phyloP scores from a whole-genome alignment of 2,797 vertebrate genomes.

The Lerista edwardsae region DNA sequence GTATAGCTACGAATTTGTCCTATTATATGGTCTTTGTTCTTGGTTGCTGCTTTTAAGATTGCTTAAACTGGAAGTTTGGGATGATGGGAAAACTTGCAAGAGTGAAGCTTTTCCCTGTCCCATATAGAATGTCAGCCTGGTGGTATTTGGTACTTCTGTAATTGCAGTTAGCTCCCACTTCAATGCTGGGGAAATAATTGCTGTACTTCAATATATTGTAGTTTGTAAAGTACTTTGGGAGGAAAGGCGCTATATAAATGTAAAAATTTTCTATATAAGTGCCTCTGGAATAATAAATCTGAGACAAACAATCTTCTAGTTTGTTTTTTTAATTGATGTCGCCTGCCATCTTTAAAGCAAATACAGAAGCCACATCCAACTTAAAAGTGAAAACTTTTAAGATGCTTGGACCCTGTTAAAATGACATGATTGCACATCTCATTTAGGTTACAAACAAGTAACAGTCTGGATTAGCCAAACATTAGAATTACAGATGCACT shows the following conservation, averaged over 20 bases:
- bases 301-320: conserved; percentile 39
- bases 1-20: conserved; percentile 62
- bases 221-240: conserved; percentile 62
- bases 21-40: conserved; percentile 57
- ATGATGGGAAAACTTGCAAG: conserved; percentile 17
- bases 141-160: conserved; percentile 52
- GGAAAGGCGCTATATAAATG: conserved; percentile 69
- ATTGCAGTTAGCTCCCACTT: conserved; percentile 60
- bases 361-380: neutral
- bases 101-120: conserved; percentile 18
- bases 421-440: neutral
- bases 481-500: neutral
- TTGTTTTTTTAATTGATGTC: conserved; percentile 37
- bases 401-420: neutral
- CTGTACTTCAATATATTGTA: conserved; percentile 65
- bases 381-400: no score
- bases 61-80: conserved; percentile 55
- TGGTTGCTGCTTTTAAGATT: conserved; percentile 58
- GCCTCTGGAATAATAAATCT: conserved; percentile 75
- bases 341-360: neutral
- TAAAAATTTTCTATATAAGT: conserved; percentile 67
- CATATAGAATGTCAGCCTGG: conserved; percentile 34
- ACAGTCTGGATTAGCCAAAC: neutral
- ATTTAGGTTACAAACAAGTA: neutral
- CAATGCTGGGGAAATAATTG: conserved; percentile 63